Evolutionary conservation across 2,113 vertebrate genomes (phyloP), one percentile per base, ranked within the genome.

Genomic region (Ariopsis seemanni): DNA sequence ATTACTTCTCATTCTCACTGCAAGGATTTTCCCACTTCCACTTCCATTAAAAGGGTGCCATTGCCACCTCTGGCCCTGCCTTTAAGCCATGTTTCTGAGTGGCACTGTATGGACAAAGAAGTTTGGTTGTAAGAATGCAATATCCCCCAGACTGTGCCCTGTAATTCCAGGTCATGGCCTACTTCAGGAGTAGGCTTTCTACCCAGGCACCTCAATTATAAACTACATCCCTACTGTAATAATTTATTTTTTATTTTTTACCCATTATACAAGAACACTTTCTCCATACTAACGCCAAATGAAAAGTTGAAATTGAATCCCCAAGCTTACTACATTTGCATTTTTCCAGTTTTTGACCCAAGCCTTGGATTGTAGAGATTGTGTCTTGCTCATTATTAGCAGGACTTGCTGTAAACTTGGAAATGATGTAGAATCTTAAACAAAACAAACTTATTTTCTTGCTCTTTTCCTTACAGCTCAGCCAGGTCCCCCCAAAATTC

Each of bases 401-500:
- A 48, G 20, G 34, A 65, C 27, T 60, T 62, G 10, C 25, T 42
- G 27, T 69, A 25, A 82, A 52, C n/a, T 60, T 88, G 63, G 25
- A 77, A 42, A 85, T 80, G 42, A 57, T 85, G 25, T 79, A 3
- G 2, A 57, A 79, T 69, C 6, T 34, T 2, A 65, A 10, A 27
- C n/a, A n/a, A 63, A 42, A 87, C 62, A 87, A 20, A 86, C 57
- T 5, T 50, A 77, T 86, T 89, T 87, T 82, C 90, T 89, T 79
- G 84, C 65, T 86, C 34, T 88, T 71, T 84, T 86, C 34, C 88
- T 91, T 93, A 88, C 94, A 99, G 98, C 98, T 93, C 98, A 99
- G 93, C 97, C 97, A 90, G 97, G 96, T 96, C 96, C 95, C 90
- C 97, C 97, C 90, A 99, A 99, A 96, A 98, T 99, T 96, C 97